Evolutionary conservation across 2,888 invertebrate genomes (phyloP).

Genomic region (Andricus quercusramuli): DNA sequence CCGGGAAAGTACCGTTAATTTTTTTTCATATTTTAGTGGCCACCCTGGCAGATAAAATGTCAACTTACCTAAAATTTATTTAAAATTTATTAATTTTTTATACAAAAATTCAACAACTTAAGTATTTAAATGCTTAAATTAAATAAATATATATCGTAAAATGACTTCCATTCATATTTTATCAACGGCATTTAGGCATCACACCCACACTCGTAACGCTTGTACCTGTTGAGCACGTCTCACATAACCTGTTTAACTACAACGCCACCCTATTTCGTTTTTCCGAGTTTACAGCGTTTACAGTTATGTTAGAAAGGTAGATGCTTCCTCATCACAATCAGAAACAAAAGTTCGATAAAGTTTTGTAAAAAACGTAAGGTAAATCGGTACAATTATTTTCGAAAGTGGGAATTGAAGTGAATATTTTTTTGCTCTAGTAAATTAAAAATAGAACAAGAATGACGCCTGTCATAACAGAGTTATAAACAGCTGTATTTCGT

Average conservation of each 20-base stretch:
- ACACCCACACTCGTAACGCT: neutral
- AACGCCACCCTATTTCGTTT: neutral
- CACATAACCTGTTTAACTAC: neutral
- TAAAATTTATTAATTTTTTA: too few species aligned
- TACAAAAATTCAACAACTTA: too few species aligned
- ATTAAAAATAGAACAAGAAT: slow-evolving; percentile 10
- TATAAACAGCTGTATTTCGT: neutral
- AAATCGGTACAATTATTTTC: neutral
- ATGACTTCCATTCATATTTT: too few species aligned
- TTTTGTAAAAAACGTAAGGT: neutral
- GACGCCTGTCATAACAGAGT: neutral
- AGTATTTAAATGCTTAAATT: too few species aligned
- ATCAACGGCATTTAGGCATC: neutral
- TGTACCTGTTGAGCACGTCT: neutral
- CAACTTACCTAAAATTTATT: too few species aligned
- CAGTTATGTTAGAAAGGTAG: neutral
- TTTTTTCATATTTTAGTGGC: too few species aligned
- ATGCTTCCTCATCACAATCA: neutral
- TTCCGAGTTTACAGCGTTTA: neutral
- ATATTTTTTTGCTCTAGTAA: neutral
- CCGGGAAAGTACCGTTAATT: too few species aligned
- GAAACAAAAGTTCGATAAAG: neutral
- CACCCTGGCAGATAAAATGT: too few species aligned
- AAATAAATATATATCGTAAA: too few species aligned
- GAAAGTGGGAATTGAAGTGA: neutral